Percentiles rank a stretch among this genome's conserved stretches.
Conservation (phyloP, 2,888 invertebrate genomes). For the Latheticus oryzae region DNA sequence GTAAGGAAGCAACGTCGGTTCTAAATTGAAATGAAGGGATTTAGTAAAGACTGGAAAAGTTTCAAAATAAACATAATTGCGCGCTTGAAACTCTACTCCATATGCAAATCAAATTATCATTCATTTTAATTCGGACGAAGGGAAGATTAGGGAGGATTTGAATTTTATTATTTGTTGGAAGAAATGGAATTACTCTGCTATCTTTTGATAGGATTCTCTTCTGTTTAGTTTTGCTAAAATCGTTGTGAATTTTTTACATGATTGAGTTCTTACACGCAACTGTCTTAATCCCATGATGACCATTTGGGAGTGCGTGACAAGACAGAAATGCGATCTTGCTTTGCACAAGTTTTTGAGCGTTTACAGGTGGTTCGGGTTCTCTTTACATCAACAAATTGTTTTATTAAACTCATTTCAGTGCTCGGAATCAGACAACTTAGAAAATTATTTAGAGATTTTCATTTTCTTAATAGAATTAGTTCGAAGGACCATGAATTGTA, state of each 20-base stretch:
- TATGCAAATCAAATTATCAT: constrained; percentile 23
- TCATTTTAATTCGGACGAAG: constrained; percentile 15
- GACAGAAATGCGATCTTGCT: constrained; percentile 25
- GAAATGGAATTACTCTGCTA: too few relatives aligned
- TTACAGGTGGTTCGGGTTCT: constrained; percentile 29
- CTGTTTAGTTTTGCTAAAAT: too few relatives aligned
- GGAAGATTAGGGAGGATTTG: constrained; percentile 19
- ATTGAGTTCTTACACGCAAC: constrained; percentile 33
- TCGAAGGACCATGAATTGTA: too few relatives aligned
- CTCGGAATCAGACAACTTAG: too few relatives aligned
- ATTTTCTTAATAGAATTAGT: too few relatives aligned
- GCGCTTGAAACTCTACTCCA: neutral
- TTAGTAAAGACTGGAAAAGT: constrained; percentile 3
- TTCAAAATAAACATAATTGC: constrained; percentile 21
- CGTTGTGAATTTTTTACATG: too few relatives aligned
- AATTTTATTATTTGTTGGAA: constrained; percentile 11
- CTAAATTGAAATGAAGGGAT: constrained; percentile 8
- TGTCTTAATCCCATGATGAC: constrained; percentile 18
- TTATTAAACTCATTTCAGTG: too few relatives aligned
- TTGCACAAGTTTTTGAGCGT: constrained; percentile 17
- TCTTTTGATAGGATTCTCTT: too few relatives aligned
- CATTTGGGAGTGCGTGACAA: constrained; percentile 26
- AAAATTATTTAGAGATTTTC: too few relatives aligned
- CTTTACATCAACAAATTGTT: too few relatives aligned
- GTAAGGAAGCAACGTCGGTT: neutral